Evolutionary conservation across 1,140 invertebrate species (phyloP).

Genomic region (Thrips palmi): DNA sequence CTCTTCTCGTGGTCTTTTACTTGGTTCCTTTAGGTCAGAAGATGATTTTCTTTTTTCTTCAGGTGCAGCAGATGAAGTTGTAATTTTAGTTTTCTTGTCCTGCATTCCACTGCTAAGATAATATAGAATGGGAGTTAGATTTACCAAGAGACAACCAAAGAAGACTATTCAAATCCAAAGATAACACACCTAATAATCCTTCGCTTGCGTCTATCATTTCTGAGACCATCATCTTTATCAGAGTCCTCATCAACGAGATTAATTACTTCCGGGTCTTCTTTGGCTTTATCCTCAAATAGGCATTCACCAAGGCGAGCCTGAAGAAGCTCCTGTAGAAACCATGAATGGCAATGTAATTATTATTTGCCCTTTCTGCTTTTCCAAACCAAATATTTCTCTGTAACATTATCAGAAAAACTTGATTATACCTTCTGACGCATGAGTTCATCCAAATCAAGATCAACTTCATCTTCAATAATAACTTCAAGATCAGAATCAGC

Average conservation of each 20-base stretch:
- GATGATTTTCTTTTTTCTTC: too few species aligned
- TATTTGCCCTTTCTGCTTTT: slow-evolving; percentile 2
- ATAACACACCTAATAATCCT: too few species aligned
- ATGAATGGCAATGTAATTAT: slow-evolving; percentile 7
- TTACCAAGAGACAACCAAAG: too few species aligned
- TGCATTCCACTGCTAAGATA: too few species aligned
- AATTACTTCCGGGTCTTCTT: slow-evolving; percentile 17
- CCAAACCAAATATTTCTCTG: background rate
- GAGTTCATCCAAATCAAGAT: slow-evolving; percentile 69
- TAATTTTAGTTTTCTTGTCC: too few species aligned
- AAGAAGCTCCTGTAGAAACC: slow-evolving; percentile 27
- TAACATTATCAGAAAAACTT: slow-evolving; percentile 2
- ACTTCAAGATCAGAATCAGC: slow-evolving; percentile 52
- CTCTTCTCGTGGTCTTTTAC: too few species aligned
- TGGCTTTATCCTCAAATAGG: slow-evolving; percentile 17
- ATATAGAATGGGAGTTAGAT: too few species aligned
- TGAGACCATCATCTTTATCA: slow-evolving; percentile 14
- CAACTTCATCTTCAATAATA: slow-evolving; percentile 58
- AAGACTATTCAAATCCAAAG: too few species aligned
- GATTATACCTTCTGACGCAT: slow-evolving; percentile 63
- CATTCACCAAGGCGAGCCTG: slow-evolving; percentile 32
- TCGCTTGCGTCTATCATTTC: slow-evolving; percentile 20
- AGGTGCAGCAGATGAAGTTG: too few species aligned
- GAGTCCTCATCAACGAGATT: slow-evolving; percentile 18
- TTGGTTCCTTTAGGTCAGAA: too few species aligned